These are phyloP conservation scores for Heteromormyrus szaboi DNA, from an alignment of 2,797 vertebrate genomes.

Conservation along the genomic window DNA sequence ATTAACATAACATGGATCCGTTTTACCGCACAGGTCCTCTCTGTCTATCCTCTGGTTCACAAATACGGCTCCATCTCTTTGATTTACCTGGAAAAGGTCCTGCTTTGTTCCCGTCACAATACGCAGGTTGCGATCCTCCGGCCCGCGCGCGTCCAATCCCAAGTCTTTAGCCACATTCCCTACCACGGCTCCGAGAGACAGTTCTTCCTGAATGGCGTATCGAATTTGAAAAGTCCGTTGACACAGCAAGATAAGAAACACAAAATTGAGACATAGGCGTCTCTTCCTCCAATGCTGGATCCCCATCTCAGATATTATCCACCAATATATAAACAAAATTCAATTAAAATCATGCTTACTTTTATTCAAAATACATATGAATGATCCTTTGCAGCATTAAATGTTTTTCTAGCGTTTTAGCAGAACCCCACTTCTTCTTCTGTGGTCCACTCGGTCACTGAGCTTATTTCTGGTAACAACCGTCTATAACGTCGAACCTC, in stretches of 20 bases:
- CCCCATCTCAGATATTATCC: neutral
- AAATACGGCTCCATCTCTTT: constrained; percentile 55
- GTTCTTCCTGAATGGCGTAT: constrained; percentile 66
- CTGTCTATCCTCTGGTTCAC: constrained; percentile 64
- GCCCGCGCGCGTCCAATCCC: constrained; percentile 48
- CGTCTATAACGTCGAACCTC: neutral
- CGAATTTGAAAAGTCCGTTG: constrained; percentile 48
- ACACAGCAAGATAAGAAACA: constrained; percentile 38
- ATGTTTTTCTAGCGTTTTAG: neutral
- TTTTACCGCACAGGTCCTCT: constrained; percentile 63
- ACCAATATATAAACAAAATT: neutral
- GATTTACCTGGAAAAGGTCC: constrained; percentile 62
- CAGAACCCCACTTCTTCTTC: neutral
- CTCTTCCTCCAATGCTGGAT: neutral
- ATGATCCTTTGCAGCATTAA: neutral
- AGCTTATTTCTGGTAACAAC: neutral
- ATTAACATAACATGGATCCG: constrained; percentile 49
- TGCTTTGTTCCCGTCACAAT: constrained; percentile 65
- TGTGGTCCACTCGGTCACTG: neutral
- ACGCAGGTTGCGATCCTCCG: constrained; percentile 53
- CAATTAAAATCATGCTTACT: neutral
- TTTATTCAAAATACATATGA: neutral
- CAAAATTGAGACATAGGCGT: constrained; percentile 23
- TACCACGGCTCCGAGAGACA: constrained; percentile 50
- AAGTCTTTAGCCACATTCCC: constrained; percentile 70